These are phyloP conservation scores for Clarias pachynema DNA, from an alignment of 2,797 vertebrate genomes.

Conservation along the genomic window DNA sequence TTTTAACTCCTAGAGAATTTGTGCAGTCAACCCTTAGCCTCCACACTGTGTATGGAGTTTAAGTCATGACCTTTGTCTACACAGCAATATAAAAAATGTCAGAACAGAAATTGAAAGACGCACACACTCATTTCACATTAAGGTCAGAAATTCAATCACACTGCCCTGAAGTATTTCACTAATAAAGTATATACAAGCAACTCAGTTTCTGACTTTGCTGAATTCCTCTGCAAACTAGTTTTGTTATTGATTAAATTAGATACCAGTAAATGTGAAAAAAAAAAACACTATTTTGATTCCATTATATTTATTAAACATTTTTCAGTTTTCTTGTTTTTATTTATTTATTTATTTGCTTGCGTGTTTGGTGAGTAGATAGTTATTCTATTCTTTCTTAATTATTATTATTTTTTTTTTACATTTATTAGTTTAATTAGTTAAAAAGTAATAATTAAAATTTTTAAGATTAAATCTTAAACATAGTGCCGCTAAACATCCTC, in stretches of 20 bases:
- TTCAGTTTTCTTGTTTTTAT: neutral
- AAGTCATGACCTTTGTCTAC: slow-evolving; percentile 78
- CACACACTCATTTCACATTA: slow-evolving; percentile 78
- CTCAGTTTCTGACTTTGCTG: slow-evolving; percentile 69
- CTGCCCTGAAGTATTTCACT: slow-evolving; percentile 74
- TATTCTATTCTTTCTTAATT: neutral
- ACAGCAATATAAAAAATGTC: slow-evolving; percentile 80
- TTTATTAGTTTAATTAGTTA: neutral
- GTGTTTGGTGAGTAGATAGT: no score
- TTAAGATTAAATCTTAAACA: slow-evolving; percentile 20
- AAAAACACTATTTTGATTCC: neutral
- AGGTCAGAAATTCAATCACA: slow-evolving; percentile 86
- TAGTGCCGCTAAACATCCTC: neutral
- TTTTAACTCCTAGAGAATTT: slow-evolving; percentile 16
- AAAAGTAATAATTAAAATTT: slow-evolving; percentile 2
- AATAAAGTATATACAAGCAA: slow-evolving; percentile 80
- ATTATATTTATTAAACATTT: neutral
- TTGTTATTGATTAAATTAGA: slow-evolving; percentile 76
- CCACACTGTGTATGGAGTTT: slow-evolving; percentile 70
- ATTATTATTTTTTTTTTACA: neutral
- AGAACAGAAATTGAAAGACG: slow-evolving; percentile 80
- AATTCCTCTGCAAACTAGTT: slow-evolving; percentile 46
- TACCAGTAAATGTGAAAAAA: slow-evolving; percentile 50
- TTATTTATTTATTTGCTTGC: neutral
- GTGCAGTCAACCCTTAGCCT: slow-evolving; percentile 70